Percentiles rank a stretch among this genome's conserved stretches.
Conservation (phyloP, 1,140 invertebrate genomes). For the Thrips palmi region DNA sequence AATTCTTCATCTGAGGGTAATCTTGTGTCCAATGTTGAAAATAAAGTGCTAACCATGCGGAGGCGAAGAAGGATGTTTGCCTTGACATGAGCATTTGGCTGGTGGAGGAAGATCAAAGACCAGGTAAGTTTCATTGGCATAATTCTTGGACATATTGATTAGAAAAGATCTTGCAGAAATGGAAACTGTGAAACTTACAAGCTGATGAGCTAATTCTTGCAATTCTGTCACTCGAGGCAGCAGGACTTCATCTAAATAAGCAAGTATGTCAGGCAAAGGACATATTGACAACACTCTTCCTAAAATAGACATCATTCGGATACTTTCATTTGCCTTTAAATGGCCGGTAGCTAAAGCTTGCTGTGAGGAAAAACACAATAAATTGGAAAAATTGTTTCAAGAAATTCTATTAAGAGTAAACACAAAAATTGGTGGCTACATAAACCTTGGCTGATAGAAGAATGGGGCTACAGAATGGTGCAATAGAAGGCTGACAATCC, state of each 20-base stretch:
- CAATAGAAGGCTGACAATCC: slow-evolving; percentile 52
- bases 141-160: not conserved
- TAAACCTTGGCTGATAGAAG: slow-evolving; percentile 31
- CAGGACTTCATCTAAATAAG: slow-evolving; percentile 47
- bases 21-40: slow-evolving; percentile 39
- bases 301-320: slow-evolving; percentile 56
- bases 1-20: slow-evolving; percentile 12
- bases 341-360: slow-evolving; percentile 28
- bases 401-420: slow-evolving; percentile 1
- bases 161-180: slow-evolving; percentile 1
- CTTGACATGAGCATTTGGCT: slow-evolving; percentile 27
- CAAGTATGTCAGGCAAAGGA: slow-evolving; percentile 38
- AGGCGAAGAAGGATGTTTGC: slow-evolving; percentile 32
- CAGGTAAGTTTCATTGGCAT: not conserved
- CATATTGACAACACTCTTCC: slow-evolving; percentile 53
- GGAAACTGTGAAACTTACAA: slow-evolving; percentile 18
- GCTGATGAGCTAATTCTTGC: slow-evolving; percentile 29
- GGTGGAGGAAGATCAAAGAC: too few species aligned
- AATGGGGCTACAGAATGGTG: slow-evolving; percentile 50
- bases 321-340: slow-evolving; percentile 40
- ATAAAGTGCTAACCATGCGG: slow-evolving; percentile 50
- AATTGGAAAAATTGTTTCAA: slow-evolving; percentile 1
- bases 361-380: slow-evolving; percentile 19
- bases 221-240: slow-evolving; percentile 44
- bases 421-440: not conserved